Conservation (phyloP, 1,140 invertebrate species). For the Drosophila nikananu region DNA sequence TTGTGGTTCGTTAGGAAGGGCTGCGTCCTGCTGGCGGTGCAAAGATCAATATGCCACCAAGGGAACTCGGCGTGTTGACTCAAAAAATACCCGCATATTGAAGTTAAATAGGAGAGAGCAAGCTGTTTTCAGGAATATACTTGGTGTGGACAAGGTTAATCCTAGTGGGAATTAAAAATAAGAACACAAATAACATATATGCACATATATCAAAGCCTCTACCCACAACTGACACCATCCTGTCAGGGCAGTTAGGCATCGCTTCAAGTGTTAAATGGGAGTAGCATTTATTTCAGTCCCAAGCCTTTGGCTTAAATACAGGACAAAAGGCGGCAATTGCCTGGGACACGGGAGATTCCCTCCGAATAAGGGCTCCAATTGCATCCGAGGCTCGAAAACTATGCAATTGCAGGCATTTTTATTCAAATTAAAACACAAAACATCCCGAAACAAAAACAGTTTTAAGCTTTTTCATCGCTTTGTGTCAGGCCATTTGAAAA, state of each 20-base stretch:
- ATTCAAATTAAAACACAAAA: constrained; percentile 59
- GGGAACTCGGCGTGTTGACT: constrained; percentile 60
- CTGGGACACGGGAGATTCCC: constrained; percentile 31
- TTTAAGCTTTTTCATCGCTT: constrained; percentile 59
- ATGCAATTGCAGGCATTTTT: constrained; percentile 61
- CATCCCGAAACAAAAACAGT: constrained; percentile 47
- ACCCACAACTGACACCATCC: background rate
- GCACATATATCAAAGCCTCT: background rate
- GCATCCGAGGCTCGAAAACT: constrained; percentile 46
- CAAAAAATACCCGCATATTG: constrained; percentile 45
- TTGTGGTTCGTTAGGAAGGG: constrained; percentile 70
- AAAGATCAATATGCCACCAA: constrained; percentile 70
- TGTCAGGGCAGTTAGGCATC: background rate
- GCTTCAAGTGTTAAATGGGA: background rate
- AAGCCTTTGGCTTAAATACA: background rate
- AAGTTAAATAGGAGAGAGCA: constrained; percentile 17
- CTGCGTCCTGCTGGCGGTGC: constrained; percentile 27
- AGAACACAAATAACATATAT: background rate
- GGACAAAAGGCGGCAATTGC: constrained; percentile 19
- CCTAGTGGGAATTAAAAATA: background rate
- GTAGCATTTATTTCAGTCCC: background rate
- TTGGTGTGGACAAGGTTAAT: constrained; percentile 3
- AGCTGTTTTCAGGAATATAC: background rate
- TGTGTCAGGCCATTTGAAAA: constrained; percentile 60
- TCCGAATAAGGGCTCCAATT: constrained; percentile 34